Evolutionary conservation across 2,888 invertebrate genomes (phyloP).

Genomic region (Lamproptera curius): DNA sequence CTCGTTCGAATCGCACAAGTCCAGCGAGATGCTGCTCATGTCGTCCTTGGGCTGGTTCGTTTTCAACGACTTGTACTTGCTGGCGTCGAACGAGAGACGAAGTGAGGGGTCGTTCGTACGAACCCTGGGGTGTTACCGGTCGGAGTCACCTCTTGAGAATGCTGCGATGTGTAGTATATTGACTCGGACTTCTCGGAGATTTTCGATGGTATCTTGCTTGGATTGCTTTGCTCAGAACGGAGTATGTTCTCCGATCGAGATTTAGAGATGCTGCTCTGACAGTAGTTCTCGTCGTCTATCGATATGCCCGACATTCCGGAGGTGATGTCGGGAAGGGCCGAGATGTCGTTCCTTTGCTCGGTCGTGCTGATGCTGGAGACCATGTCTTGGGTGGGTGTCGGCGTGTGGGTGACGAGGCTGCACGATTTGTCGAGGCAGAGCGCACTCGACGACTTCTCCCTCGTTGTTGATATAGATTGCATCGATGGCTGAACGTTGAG

Average conservation of each 20-base stretch:
- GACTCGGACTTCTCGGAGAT: slow-evolving; percentile 64
- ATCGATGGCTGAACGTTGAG: slow-evolving; percentile 65
- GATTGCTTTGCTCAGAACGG: slow-evolving; percentile 59
- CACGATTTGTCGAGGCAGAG: slow-evolving; percentile 71
- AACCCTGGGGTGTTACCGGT: slow-evolving; percentile 56
- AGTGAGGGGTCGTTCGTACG: slow-evolving; percentile 60
- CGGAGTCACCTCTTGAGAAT: slow-evolving; percentile 68
- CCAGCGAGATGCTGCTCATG: slow-evolving; percentile 63
- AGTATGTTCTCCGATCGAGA: slow-evolving; percentile 71
- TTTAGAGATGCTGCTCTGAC: slow-evolving; percentile 68
- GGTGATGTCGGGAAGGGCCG: slow-evolving; percentile 64
- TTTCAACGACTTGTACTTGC: slow-evolving; percentile 62
- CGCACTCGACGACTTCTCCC: slow-evolving; percentile 70
- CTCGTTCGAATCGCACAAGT: slow-evolving; percentile 72
- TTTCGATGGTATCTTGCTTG: slow-evolving; percentile 44
- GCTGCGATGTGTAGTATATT: slow-evolving; percentile 70
- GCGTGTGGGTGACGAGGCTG: slow-evolving; percentile 67
- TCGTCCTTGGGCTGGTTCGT: slow-evolving; percentile 55
- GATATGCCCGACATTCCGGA: slow-evolving; percentile 74
- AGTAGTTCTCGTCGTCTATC: slow-evolving; percentile 69
- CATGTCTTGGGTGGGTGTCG: slow-evolving; percentile 74
- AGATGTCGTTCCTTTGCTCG: slow-evolving; percentile 66
- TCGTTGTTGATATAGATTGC: slow-evolving; percentile 48
- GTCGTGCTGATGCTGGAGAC: slow-evolving; percentile 73
- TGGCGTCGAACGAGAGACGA: slow-evolving; percentile 63